Evolutionary conservation across 2,113 vertebrate genomes (phyloP), one percentile per base, ranked within the genome.

Genomic region (Pedionomus torquatus): DNA sequence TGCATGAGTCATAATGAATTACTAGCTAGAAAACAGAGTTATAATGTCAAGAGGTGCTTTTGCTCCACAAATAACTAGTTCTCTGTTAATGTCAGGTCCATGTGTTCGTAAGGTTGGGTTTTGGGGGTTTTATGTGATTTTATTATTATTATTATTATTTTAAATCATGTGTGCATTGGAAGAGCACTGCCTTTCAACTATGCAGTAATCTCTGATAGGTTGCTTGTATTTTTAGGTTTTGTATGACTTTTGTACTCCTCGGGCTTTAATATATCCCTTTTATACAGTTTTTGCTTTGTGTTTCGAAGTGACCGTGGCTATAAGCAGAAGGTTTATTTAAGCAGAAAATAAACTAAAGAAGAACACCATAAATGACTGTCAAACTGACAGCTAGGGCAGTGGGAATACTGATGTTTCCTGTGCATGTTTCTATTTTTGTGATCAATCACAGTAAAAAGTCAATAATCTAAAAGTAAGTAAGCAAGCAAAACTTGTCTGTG

Each of bases 31-130:
- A 86, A 86, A 65, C 16, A 83, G 48, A 60, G 46, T 61, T 90
- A 69, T 3, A 89, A 80, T 74, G 89, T 93, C 80, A 87, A 94
- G 89, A 87, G 69, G 33, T 94, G 69, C 68, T 95, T 96, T 84
- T 78, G 28, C 54, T 92, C 37, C 64, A 66, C 31, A 78, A 64
- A 74, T 78, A 81, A 60, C 41, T 83, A 46, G 21, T 87, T 88
- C 46, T 77, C 7, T 21, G 28, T 83, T 79, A 54, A 54, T 46
- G 37, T 83, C 13, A 78, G 28, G 26, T 74, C 41, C 77, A 1
- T 31, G 46, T 66, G 37, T 17, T 31, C 82, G 4, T 69, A 58
- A 65, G 23, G 14, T 41, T 51, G 24, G 46, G 46, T 19, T 46
- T 46, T 46, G 18, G 18, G 46, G 17, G 19, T 46, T 46, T 46